Evolutionary conservation across 2,797 vertebrate genomes (phyloP).

Genomic region (Leuciscus waleckii): DNA sequence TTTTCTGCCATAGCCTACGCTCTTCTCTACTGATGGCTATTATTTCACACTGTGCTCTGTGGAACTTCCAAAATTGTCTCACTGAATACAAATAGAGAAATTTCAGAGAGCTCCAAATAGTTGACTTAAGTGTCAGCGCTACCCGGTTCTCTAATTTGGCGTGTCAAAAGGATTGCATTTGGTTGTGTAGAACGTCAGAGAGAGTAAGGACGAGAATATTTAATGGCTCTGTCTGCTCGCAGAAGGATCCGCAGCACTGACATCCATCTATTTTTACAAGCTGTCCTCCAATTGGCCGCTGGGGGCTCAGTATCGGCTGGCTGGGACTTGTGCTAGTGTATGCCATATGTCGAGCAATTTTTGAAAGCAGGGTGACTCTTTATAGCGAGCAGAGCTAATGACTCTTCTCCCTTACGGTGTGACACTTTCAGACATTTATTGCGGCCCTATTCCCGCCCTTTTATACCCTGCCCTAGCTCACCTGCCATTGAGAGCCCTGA

Average conservation of each 20-base stretch:
- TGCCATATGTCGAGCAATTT: constrained; percentile 45
- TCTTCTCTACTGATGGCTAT: constrained; percentile 42
- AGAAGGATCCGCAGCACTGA: constrained; percentile 35
- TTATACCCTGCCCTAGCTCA: constrained; percentile 46
- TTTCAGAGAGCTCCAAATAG: constrained; percentile 44
- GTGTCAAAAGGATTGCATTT: constrained; percentile 46
- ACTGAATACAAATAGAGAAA: constrained; percentile 53
- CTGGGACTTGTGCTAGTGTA: constrained; percentile 35
- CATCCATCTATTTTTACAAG: constrained; percentile 52
- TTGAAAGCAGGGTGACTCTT: constrained; percentile 64
- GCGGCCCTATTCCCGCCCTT: constrained; percentile 38
- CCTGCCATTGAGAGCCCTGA: constrained; percentile 33
- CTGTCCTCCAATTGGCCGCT: constrained; percentile 43
- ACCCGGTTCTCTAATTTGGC: constrained; percentile 47
- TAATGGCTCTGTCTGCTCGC: constrained; percentile 26
- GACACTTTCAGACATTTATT: constrained; percentile 58
- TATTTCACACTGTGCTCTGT: constrained; percentile 50
- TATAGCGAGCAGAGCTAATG: constrained; percentile 64
- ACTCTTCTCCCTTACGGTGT: constrained; percentile 65
- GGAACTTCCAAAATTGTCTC: constrained; percentile 32
- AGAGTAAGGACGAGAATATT: constrained; percentile 24
- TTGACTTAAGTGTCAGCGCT: constrained; percentile 29
- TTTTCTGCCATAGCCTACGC: constrained; percentile 44
- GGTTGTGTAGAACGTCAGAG: constrained; percentile 13
- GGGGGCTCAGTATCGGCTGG: constrained; percentile 29